These are phyloP conservation scores for Drosophila greeni DNA, from an alignment of 2,888 invertebrate genomes.

Conservation along the genomic window DNA sequence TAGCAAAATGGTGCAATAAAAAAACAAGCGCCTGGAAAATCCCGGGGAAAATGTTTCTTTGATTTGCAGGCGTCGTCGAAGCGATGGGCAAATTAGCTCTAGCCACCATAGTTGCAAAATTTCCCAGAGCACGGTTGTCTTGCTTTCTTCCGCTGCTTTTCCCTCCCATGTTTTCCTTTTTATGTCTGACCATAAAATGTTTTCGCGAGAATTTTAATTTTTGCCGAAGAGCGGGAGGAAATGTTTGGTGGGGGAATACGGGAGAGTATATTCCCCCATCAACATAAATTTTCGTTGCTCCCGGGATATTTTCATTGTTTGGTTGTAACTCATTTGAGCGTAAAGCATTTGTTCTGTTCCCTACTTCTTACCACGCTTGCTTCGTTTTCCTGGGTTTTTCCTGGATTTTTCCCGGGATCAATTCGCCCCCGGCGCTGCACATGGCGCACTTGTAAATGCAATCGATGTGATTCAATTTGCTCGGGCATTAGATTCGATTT, in stretches of 20 bases:
- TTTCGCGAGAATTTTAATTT: constrained; percentile 64
- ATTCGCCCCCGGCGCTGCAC: constrained; percentile 32
- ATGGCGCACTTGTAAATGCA: constrained; percentile 54
- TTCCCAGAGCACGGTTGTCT: constrained; percentile 12
- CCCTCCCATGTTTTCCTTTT: constrained; percentile 33
- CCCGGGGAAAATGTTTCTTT: constrained; percentile 63
- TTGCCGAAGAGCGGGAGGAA: constrained; percentile 23
- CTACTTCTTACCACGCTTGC: constrained; percentile 7
- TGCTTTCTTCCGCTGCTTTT: neutral
- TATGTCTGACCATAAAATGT: constrained; percentile 65
- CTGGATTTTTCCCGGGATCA: constrained; percentile 23
- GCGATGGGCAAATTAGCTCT: constrained; percentile 62
- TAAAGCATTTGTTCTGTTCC: constrained; percentile 50
- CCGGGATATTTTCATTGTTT: constrained; percentile 54
- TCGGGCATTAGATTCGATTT: constrained; percentile 58
- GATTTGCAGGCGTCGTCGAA: constrained; percentile 48
- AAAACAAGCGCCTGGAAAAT: constrained; percentile 39
- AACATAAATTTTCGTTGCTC: constrained; percentile 23
- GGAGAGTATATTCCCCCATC: constrained; percentile 15
- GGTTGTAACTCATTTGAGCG: constrained; percentile 68
- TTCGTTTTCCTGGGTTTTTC: constrained; percentile 16
- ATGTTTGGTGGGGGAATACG: constrained; percentile 6
- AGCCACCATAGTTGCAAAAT: constrained; percentile 51
- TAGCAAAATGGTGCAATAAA: constrained; percentile 43
- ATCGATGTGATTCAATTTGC: constrained; percentile 62